A percentile compares a stretch with the other conserved stretches of the same genome.
phyloP scores from a whole-genome alignment of 2,888 invertebrate genomes.

The Chloromyia formosa region DNA sequence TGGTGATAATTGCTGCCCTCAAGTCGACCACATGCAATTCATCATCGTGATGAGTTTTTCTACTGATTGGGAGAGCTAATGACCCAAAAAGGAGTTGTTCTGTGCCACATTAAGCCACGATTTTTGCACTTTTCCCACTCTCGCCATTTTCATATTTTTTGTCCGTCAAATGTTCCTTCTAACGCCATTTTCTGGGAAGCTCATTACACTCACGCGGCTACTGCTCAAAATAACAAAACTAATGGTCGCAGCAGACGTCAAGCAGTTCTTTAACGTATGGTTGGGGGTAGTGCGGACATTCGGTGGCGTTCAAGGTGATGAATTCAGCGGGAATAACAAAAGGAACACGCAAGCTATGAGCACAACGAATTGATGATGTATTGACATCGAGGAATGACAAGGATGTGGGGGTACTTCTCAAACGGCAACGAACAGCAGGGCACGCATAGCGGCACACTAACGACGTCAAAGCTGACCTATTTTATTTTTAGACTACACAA shows the following conservation, averaged over 20 bases:
- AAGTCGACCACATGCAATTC: not conserved
- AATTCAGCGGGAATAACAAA: constrained; percentile 1
- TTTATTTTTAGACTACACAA: constrained; percentile 47
- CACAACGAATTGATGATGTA: constrained; percentile 8
- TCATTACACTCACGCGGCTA: no score
- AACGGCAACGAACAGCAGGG: not conserved
- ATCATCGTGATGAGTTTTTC: no score
- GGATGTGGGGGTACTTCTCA: constrained; percentile 3
- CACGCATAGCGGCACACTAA: not conserved
- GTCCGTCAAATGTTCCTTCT: no score
- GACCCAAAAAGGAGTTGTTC: no score
- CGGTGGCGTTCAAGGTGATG: not conserved
- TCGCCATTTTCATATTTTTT: no score
- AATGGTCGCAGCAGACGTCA: constrained; percentile 3
- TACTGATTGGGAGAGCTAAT: no score
- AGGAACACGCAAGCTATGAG: constrained; percentile 33
- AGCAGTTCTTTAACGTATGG: not conserved
- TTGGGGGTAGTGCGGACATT: no score
- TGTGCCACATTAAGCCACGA: no score
- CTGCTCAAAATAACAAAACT: constrained; percentile 7
- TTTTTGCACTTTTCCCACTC: no score
- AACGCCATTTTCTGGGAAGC: no score
- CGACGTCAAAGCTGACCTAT: constrained; percentile 45
- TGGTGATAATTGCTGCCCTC: not conserved
- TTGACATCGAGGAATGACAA: constrained; percentile 25